Evolutionary conservation across 1,140 invertebrate species (phyloP).

Genomic region (Spodoptera frugiperda): DNA sequence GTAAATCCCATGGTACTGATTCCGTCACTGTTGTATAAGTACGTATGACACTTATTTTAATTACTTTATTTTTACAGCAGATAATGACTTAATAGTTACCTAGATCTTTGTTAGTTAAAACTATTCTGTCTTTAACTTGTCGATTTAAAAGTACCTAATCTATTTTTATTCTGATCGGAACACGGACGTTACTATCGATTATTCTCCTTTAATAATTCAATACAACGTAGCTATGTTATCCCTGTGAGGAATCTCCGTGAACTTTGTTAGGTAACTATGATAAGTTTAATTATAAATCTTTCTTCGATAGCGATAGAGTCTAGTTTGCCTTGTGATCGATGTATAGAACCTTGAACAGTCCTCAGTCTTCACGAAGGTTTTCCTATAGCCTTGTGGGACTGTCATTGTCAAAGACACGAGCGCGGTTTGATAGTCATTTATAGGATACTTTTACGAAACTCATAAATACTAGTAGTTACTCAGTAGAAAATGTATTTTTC

Average conservation of each 20-base stretch:
- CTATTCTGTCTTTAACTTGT: background rate
- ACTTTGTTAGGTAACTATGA: background rate
- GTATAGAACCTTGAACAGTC: conserved; percentile 50
- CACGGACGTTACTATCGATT: conserved; percentile 42
- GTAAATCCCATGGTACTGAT: too few species aligned
- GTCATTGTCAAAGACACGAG: conserved; percentile 54
- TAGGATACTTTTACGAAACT: conserved; percentile 2
- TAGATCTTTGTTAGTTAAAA: too few species aligned
- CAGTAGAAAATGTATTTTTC: background rate
- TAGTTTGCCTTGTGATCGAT: conserved; percentile 14
- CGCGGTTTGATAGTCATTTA: conserved; percentile 6
- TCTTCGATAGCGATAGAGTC: conserved; percentile 37
- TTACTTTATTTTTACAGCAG: too few species aligned
- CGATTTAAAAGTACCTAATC: conserved; percentile 12
- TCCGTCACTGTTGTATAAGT: too few species aligned
- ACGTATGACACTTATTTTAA: too few species aligned
- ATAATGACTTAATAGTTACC: too few species aligned
- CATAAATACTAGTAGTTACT: too few species aligned
- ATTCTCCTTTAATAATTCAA: conserved; percentile 47
- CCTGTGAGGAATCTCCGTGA: conserved; percentile 12
- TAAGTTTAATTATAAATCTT: conserved; percentile 3
- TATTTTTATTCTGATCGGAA: conserved; percentile 8
- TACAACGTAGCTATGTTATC: conserved; percentile 31
- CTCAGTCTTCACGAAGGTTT: conserved; percentile 51
- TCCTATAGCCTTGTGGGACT: conserved; percentile 51